Evolutionary conservation across 1,140 invertebrate species (phyloP).

Genomic region (Protaetia brevitarsis): DNA sequence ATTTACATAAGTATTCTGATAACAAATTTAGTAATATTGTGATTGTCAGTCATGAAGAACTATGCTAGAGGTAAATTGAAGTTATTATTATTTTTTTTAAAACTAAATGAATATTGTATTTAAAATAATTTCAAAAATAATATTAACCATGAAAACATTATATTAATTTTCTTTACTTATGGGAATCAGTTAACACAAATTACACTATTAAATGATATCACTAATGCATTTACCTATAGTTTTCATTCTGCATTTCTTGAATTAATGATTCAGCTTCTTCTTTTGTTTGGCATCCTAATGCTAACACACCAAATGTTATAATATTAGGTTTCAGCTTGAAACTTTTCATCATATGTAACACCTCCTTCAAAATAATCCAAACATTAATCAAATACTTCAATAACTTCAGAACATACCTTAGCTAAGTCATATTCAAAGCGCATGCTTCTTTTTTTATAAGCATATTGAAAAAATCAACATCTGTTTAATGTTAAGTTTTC

Average conservation of each 20-base stretch:
- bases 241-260: constrained; percentile 63
- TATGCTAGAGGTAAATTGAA: too few species aligned
- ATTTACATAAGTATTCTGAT: too few species aligned
- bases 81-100: too few species aligned
- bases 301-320: constrained; percentile 82
- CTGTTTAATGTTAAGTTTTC: constrained; percentile 59
- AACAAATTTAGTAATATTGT: too few species aligned
- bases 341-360: constrained; percentile 62
- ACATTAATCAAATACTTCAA: neutral
- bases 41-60: too few species aligned
- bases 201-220: too few species aligned
- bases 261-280: constrained; percentile 62
- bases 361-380: constrained; percentile 49
- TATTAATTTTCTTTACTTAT: too few species aligned
- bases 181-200: too few species aligned
- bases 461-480: constrained; percentile 82
- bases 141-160: too few species aligned
- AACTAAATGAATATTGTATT: too few species aligned
- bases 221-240: constrained; percentile 55
- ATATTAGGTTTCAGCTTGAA: constrained; percentile 65
- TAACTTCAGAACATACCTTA: constrained; percentile 54
- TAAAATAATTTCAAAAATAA: too few species aligned
- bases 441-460: constrained; percentile 76
- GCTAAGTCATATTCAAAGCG: constrained; percentile 64
- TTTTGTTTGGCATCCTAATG: constrained; percentile 66